Evolutionary conservation across 2,797 vertebrate genomes (phyloP).

Genomic region (Mareca strepera): DNA sequence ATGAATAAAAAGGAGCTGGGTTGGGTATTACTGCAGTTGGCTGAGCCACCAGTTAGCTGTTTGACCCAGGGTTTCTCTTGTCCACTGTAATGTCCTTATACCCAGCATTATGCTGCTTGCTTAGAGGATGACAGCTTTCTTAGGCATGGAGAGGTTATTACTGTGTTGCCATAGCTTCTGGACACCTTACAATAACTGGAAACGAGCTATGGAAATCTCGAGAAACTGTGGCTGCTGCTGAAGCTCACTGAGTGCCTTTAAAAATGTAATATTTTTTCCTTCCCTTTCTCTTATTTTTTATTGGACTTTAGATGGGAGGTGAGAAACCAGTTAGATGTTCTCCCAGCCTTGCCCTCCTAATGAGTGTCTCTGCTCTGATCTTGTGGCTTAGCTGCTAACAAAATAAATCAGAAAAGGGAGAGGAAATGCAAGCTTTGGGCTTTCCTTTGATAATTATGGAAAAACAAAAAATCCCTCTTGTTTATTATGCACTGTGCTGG

Average conservation of each 20-base stretch:
- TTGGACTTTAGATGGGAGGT: neutral
- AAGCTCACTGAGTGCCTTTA: neutral
- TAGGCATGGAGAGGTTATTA: neutral
- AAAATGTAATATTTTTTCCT: neutral
- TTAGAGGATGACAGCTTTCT: neutral
- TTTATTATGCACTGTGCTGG: neutral
- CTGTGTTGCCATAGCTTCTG: neutral
- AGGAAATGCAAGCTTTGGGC: neutral
- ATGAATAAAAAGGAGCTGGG: neutral
- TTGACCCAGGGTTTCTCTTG: neutral
- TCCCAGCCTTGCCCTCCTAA: neutral
- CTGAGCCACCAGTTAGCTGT: neutral
- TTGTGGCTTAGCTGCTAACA: neutral
- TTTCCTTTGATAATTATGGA: neutral
- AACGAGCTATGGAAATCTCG: slow-evolving; percentile 28
- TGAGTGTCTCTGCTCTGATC: neutral
- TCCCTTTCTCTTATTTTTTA: neutral
- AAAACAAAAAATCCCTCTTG: neutral
- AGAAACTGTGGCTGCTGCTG: neutral
- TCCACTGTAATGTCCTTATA: neutral
- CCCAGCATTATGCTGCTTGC: neutral
- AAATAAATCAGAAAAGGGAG: neutral
- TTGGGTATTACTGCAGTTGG: neutral
- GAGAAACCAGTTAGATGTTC: neutral
- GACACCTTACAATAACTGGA: neutral